These are phyloP conservation scores for Clunio marinus DNA, from an alignment of 2,888 invertebrate species.

Conservation along the genomic window DNA sequence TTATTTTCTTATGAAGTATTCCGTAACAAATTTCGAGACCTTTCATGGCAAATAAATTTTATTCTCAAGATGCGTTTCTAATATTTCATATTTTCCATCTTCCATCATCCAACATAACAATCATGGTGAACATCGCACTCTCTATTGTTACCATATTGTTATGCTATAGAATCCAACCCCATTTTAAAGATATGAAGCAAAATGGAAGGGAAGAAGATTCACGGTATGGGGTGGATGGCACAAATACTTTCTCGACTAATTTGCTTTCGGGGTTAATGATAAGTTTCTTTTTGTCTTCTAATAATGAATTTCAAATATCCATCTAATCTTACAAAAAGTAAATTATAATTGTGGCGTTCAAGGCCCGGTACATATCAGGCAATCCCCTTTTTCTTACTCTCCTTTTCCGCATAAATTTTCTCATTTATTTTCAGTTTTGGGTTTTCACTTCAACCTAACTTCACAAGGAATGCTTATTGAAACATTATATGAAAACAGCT, in stretches of 20 bases:
- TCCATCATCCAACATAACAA: background rate
- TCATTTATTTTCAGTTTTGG: conserved; percentile 14
- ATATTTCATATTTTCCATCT: background rate
- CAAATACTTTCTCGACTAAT: conserved; percentile 16
- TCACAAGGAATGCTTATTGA: background rate
- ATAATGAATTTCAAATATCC: background rate
- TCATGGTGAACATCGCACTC: background rate
- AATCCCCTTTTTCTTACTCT: conserved; percentile 18
- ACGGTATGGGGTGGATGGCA: conserved; percentile 10
- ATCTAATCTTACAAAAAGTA: conserved; percentile 24
- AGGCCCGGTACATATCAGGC: conserved; percentile 12
- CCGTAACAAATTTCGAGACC: too few species aligned
- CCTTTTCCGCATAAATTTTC: conserved; percentile 8
- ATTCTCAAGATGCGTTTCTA: too few species aligned
- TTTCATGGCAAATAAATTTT: too few species aligned
- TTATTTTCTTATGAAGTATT: too few species aligned
- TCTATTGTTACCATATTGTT: background rate
- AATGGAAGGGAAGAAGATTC: conserved; percentile 18
- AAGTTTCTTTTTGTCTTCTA: background rate
- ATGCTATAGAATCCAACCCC: conserved; percentile 4
- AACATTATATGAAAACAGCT: conserved; percentile 30
- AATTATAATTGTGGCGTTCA: conserved; percentile 14
- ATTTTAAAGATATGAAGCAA: conserved; percentile 5
- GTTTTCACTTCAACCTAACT: background rate
- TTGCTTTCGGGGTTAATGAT: conserved; percentile 21